Percentiles rank a stretch among this genome's conserved stretches.
Conservation (phyloP, 2,113 vertebrate genomes). For the Eptesicus fuscus region DNA sequence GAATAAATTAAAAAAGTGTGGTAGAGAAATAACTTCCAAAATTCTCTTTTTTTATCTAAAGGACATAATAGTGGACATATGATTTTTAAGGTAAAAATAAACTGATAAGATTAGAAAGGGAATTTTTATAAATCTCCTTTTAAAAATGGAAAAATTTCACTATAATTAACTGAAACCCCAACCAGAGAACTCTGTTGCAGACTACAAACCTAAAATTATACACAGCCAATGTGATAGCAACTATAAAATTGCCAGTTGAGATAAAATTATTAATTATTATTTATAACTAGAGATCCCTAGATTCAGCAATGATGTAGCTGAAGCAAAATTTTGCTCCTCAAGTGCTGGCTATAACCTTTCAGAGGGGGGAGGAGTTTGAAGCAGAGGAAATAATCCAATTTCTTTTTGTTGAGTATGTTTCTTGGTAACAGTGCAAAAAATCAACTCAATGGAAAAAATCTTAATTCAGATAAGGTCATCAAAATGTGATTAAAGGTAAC, state of each 20-base stretch:
- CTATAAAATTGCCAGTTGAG: neutral
- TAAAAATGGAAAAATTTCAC: neutral
- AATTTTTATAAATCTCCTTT: neutral
- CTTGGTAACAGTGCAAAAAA: neutral
- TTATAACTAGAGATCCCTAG: neutral
- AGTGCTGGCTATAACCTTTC: neutral
- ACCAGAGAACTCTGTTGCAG: neutral
- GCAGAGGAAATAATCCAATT: neutral
- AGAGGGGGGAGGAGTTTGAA: neutral
- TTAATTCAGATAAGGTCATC: slow-evolving; percentile 21
- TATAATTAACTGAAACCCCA: neutral
- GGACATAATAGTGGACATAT: neutral
- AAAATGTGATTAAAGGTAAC: slow-evolving; percentile 35
- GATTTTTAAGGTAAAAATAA: neutral
- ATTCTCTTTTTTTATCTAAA: neutral
- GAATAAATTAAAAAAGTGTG: neutral
- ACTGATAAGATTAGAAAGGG: neutral
- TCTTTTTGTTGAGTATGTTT: neutral
- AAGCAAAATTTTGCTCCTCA: neutral
- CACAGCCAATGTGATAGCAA: neutral
- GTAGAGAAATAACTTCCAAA: neutral
- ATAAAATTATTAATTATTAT: slow-evolving; percentile 36
- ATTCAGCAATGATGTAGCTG: neutral
- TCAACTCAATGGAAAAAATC: neutral
- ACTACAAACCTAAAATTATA: neutral